These are phyloP conservation scores for Passer domesticus DNA, from an alignment of 2,113 vertebrate genomes.

Conservation along the genomic window DNA sequence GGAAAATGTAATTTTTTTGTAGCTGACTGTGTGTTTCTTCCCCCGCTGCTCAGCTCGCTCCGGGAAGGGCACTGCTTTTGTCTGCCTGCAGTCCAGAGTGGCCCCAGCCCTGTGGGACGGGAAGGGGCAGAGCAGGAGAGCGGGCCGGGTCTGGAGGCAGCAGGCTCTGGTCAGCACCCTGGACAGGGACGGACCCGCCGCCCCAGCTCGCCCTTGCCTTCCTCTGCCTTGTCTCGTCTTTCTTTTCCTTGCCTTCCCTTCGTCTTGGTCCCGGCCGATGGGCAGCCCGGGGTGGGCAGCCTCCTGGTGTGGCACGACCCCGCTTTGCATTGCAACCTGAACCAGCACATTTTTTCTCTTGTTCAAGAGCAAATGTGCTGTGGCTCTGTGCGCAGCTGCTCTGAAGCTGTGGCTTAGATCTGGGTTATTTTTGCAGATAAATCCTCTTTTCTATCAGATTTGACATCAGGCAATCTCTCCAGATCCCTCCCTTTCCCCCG, in stretches of 20 bases:
- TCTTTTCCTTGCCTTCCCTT: neutral
- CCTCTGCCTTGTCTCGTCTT: no score
- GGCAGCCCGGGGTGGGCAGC: neutral
- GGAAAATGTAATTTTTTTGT: neutral
- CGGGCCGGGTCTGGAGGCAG: neutral
- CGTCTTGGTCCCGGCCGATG: neutral
- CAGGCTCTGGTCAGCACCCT: constrained; percentile 44
- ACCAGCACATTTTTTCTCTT: neutral
- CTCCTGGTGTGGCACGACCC: neutral
- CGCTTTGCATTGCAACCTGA: neutral
- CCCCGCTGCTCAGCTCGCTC: neutral
- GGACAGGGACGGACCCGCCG: neutral
- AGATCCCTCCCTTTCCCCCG: constrained; percentile 12
- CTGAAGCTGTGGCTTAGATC: constrained; percentile 51
- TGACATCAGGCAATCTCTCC: constrained; percentile 61
- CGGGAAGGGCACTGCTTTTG: neutral
- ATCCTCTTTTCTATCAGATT: constrained; percentile 70
- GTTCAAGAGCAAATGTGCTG: neutral
- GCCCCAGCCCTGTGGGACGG: neutral
- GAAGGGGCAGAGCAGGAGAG: neutral
- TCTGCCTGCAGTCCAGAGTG: neutral
- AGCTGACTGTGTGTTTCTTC: neutral
- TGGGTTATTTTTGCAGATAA: constrained; percentile 66
- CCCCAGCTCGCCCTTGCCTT: no score
- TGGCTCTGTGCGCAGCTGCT: neutral